Evolutionary conservation across 2,888 invertebrate species (phyloP).

Genomic region (Agrenia bidenticulata): DNA sequence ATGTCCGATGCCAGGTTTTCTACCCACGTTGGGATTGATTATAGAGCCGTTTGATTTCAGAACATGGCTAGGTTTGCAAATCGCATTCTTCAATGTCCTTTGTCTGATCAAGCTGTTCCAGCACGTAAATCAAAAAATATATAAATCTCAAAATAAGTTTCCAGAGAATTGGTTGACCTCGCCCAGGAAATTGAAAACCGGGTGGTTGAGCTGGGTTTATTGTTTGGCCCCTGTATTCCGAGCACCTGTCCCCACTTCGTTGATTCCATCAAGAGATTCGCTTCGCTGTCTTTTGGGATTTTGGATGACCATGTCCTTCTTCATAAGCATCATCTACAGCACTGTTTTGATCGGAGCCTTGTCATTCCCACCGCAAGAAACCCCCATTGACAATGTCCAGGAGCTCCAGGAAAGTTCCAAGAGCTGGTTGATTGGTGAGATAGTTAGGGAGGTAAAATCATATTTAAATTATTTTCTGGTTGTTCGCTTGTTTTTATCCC

Average conservation of each 20-base stretch:
- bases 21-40: neutral
- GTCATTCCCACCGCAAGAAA: neutral
- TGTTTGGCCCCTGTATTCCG: neutral
- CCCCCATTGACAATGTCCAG: neutral
- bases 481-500: neutral
- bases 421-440: neutral
- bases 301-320: neutral
- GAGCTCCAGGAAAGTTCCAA: neutral
- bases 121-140: neutral
- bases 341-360: conserved; percentile 1
- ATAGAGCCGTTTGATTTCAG: neutral
- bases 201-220: neutral
- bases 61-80: neutral
- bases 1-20: neutral
- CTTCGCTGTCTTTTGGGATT: neutral
- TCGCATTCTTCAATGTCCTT: neutral
- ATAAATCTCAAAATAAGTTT: too few relatives aligned
- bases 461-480: neutral
- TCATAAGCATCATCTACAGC: neutral
- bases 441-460: conserved; percentile 7
- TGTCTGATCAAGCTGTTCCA: neutral
- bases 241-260: neutral
- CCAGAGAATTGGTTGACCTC: neutral
- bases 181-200: too few relatives aligned
- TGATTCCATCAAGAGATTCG: neutral